phyloP scores from a whole-genome alignment of 2,888 invertebrate genomes.

The Agrenia bidenticulata region DNA sequence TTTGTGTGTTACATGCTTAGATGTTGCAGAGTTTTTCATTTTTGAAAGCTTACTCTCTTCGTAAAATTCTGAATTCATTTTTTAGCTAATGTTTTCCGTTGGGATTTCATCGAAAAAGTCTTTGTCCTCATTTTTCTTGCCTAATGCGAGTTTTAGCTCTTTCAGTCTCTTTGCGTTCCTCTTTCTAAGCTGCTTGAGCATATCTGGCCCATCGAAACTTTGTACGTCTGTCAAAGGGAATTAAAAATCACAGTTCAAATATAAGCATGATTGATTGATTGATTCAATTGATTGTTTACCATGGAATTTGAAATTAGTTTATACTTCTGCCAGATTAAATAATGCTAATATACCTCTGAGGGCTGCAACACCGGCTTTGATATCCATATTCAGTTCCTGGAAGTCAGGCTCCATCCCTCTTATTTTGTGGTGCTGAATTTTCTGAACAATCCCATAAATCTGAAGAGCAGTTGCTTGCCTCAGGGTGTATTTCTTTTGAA shows the following conservation, averaged over 20 bases:
- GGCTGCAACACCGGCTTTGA: conserved; percentile 15
- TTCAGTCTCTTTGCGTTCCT: conserved; percentile 9
- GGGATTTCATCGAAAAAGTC: no score
- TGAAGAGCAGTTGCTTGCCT: conserved; percentile 34
- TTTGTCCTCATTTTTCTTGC: no score
- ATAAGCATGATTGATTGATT: no score
- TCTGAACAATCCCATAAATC: conserved; percentile 32
- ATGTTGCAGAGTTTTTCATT: no score
- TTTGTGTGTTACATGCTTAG: no score
- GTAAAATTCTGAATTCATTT: no score
- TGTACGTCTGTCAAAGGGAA: conserved; percentile 14
- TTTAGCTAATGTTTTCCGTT: no score
- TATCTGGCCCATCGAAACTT: conserved; percentile 24
- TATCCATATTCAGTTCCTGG: conserved; percentile 4
- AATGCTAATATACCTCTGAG: conserved; percentile 19
- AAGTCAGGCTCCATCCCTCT: conserved; percentile 14
- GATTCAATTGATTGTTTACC: no score
- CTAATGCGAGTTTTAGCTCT: no score
- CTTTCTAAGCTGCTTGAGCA: conserved; percentile 28
- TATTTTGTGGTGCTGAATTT: conserved; percentile 21
- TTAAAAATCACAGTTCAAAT: not conserved
- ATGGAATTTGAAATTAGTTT: not conserved
- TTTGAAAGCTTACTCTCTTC: no score
- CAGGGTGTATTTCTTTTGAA: conserved; percentile 38
- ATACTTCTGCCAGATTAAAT: not conserved